phyloP scores from a whole-genome alignment of 2,888 invertebrate genomes.

The Polydrusus pterygomalis region DNA sequence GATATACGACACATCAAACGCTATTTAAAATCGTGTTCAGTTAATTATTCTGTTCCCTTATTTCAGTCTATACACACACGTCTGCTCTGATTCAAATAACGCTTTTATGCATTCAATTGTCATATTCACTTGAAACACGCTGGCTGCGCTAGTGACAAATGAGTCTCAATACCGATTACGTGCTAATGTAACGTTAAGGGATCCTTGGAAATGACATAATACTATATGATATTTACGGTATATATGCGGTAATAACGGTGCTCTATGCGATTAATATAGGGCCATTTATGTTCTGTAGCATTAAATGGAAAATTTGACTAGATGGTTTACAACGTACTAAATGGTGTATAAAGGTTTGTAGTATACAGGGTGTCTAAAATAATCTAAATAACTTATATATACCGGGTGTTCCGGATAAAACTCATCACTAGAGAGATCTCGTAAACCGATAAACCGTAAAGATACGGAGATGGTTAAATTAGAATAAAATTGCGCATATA shows the following conservation, averaged over 20 bases:
- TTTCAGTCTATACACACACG: neutral
- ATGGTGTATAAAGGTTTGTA: too few relatives aligned
- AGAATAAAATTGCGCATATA: too few relatives aligned
- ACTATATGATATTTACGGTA: conserved; percentile 3
- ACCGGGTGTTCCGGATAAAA: too few relatives aligned
- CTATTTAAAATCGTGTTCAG: conserved; percentile 2
- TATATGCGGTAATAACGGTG: conserved; percentile 3
- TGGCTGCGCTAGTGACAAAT: neutral
- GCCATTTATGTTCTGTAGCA: neutral
- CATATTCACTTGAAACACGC: neutral
- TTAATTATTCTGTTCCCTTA: neutral
- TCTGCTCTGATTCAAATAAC: neutral
- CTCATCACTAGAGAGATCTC: too few relatives aligned
- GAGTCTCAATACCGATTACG: conserved; percentile 13
- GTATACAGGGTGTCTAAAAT: too few relatives aligned
- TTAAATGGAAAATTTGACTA: neutral
- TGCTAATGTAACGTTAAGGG: conserved; percentile 25
- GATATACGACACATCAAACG: neutral
- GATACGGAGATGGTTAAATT: too few relatives aligned
- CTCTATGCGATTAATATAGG: neutral
- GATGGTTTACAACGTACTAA: neutral
- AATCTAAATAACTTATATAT: too few relatives aligned
- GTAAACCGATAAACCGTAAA: too few relatives aligned
- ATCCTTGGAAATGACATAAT: conserved; percentile 17
- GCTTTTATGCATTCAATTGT: conserved; percentile 11